phyloP scores from a whole-genome alignment of 2,888 invertebrate genomes.

The Eudasyphora cyanicolor region DNA sequence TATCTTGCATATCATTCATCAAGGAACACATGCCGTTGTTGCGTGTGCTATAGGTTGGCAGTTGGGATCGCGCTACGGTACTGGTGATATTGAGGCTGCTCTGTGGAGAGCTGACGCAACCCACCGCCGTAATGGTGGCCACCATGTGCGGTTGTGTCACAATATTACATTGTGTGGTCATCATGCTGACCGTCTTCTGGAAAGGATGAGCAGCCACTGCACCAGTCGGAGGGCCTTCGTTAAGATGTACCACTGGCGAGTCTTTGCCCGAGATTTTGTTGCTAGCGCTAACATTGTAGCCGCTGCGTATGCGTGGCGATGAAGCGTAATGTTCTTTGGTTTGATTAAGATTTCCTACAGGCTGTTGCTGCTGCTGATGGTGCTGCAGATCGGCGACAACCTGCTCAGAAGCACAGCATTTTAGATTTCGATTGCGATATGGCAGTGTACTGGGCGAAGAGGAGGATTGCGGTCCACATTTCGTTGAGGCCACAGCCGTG shows the following conservation, averaged over 20 bases:
- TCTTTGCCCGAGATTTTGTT: conserved; percentile 36
- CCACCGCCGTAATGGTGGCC: conserved; percentile 55
- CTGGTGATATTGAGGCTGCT: conserved; percentile 30
- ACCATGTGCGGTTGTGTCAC: conserved; percentile 58
- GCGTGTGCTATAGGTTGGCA: conserved; percentile 48
- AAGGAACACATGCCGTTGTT: conserved; percentile 48
- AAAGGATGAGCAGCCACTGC: conserved; percentile 31
- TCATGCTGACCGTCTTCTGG: conserved; percentile 32
- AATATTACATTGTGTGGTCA: conserved; percentile 36
- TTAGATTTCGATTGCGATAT: conserved; percentile 75
- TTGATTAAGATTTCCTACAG: conserved; percentile 33
- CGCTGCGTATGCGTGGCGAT: conserved; percentile 70
- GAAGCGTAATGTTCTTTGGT: conserved; percentile 71
- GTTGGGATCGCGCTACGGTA: conserved; percentile 38
- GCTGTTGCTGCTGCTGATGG: too few relatives aligned
- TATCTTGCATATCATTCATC: conserved; percentile 51
- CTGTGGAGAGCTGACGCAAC: conserved; percentile 30
- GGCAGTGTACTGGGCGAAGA: conserved; percentile 70
- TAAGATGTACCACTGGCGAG: conserved; percentile 38
- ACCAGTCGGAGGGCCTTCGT: conserved; percentile 28
- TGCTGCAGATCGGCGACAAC: too few relatives aligned
- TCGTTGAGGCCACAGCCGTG: conserved; percentile 46
- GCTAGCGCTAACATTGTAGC: conserved; percentile 38
- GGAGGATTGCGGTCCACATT: conserved; percentile 27
- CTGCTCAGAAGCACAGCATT: conserved; percentile 73